Evolutionary conservation across 2,888 invertebrate species (phyloP), one percentile per base, ranked within the genome.

Genomic region (Uloborus plumipes): DNA sequence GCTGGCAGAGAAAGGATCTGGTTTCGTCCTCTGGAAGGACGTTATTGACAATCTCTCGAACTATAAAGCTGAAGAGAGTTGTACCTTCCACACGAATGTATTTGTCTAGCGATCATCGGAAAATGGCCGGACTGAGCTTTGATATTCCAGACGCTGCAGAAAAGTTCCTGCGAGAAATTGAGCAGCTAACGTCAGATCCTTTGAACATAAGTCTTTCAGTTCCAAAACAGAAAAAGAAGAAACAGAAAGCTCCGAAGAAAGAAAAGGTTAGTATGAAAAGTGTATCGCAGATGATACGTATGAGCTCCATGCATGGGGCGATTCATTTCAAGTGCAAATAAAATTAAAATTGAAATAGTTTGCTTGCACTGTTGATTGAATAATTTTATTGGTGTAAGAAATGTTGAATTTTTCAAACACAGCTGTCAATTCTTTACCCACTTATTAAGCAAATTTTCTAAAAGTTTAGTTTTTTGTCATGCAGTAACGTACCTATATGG

Each of bases 1-100:
- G 3, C 88, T 94, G 70, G 94, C 94, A 2, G 94, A 94, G 88
- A 91, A 93, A 50, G 94, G 95, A 18, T 94, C 94, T 1, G 94
- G 94, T 77, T 94, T 95, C 89, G 93, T 93, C 76, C 89, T 95
- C 26, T 95, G 95, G 95, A 92, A 92, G 86, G 95, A 95, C 89
- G 92, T 92, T 67, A 93, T 95, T 86, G 94, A 94, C 89, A 94
- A 94, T 88, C 89, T 94, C 85, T 93, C 93, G 13, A 92, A 93
- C 78, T 95, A 95, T 90, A 87, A 87, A 88, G 93, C 93, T 0
- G 92, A 92, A 58, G 92, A 93, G 55, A 86, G 88, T 16, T 86
- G 88, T 16, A 89, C 89, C 83, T 95, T 95, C 88, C 95, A 95
- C 89, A 95, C 94, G n/a, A 58, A 93, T 95, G 93, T 93, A 93